Evolutionary conservation across 2,888 invertebrate species (phyloP).

Genomic region (Macrosiphum euphorbiae): DNA sequence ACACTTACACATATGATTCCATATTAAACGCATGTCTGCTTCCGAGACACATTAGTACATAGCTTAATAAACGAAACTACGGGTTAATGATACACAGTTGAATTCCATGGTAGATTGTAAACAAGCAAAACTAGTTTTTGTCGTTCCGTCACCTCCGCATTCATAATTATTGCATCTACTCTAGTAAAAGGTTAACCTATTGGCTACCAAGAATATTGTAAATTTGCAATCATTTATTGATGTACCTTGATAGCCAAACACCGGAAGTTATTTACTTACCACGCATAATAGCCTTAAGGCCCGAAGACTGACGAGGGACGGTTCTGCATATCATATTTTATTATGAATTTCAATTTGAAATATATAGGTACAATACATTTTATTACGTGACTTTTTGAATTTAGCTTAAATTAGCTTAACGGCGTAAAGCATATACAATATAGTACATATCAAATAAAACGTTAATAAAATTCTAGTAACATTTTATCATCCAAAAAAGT

Average conservation of each 20-base stretch:
- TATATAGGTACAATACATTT: not conserved
- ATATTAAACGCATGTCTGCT: not conserved
- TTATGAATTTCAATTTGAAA: not conserved
- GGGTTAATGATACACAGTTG: not conserved
- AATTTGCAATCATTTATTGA: not conserved
- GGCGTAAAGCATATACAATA: not conserved
- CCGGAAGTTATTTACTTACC: not conserved
- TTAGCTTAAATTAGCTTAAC: not conserved
- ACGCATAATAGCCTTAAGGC: not conserved
- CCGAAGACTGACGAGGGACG: not conserved
- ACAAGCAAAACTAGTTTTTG: not conserved
- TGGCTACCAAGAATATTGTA: not conserved
- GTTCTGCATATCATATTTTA: not conserved
- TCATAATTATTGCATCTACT: no score
- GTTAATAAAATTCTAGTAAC: not conserved
- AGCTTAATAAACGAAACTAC: not conserved
- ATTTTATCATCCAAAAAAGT: not conserved
- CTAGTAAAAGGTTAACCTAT: no score
- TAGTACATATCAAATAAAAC: not conserved
- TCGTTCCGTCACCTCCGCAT: not conserved
- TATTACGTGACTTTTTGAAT: not conserved
- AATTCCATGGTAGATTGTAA: not conserved
- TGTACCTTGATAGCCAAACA: not conserved
- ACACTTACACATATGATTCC: not conserved
- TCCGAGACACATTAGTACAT: not conserved